A percentile compares a stretch with the other conserved stretches of the same genome.
These are phyloP conservation scores for Hemithea aestivaria DNA, from an alignment of 2,888 invertebrate genomes.

Conservation along the genomic window DNA sequence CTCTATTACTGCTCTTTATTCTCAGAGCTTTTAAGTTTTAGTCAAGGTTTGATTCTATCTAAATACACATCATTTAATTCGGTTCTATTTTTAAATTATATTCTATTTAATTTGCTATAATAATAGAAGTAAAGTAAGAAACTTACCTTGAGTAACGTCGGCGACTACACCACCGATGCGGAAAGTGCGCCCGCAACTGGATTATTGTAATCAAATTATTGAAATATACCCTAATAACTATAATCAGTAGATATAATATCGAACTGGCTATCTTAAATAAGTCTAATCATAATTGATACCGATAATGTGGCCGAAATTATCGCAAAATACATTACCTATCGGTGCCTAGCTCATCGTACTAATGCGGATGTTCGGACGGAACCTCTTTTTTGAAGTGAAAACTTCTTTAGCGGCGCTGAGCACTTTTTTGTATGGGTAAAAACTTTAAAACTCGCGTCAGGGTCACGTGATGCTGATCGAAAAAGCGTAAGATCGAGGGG, in stretches of 20 bases:
- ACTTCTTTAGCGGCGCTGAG: no score
- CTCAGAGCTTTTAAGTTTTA: no score
- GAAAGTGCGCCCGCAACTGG: slow-evolving; percentile 42
- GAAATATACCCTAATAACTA: slow-evolving; percentile 45
- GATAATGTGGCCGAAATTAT: slow-evolving; percentile 3
- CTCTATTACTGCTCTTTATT: no score
- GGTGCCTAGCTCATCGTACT: neutral
- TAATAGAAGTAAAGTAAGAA: neutral
- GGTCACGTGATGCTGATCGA: no score
- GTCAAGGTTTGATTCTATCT: no score
- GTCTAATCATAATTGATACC: slow-evolving; percentile 15
- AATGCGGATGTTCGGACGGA: neutral
- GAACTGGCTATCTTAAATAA: slow-evolving; percentile 31
- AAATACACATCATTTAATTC: no score
- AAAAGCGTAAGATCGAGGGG: no score
- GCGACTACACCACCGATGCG: slow-evolving; percentile 34
- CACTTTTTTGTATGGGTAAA: no score
- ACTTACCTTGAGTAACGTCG: slow-evolving; percentile 34
- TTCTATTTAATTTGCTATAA: no score
- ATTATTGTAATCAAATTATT: slow-evolving; percentile 52
- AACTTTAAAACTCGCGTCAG: no score
- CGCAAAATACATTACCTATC: slow-evolving; percentile 1
- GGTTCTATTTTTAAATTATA: no score
- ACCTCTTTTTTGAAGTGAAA: no score
- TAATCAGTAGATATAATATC: slow-evolving; percentile 45